These are phyloP conservation scores for Hermaeophaga mercurialis DNA, from an alignment of 2,888 invertebrate species.

Conservation along the genomic window DNA sequence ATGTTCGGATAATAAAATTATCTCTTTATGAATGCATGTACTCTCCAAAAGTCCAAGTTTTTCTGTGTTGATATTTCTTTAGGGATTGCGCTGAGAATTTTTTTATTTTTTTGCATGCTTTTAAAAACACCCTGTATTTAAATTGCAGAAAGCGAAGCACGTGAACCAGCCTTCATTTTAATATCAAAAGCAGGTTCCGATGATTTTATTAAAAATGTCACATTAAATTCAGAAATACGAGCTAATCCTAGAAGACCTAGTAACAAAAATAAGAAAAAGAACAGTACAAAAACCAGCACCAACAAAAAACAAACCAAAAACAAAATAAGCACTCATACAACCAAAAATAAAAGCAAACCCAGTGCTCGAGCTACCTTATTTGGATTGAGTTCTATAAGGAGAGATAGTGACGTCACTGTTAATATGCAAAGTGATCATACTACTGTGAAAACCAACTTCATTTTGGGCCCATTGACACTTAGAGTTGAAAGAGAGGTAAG, in stretches of 20 bases:
- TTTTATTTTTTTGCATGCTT: not conserved
- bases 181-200: conserved; percentile 50
- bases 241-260: conserved; percentile 30
- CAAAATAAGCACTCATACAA: conserved; percentile 50
- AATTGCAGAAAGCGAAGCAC: conserved; percentile 46
- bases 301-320: conserved; percentile 46
- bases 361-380: conserved; percentile 80
- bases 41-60: no score
- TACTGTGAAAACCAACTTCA: conserved; percentile 81
- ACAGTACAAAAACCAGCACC: conserved; percentile 36
- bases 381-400: conserved; percentile 77
- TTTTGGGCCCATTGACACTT: conserved; percentile 77
- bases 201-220: conserved; percentile 32
- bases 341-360: conserved; percentile 61
- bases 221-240: conserved; percentile 33
- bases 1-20: no score
- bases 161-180: conserved; percentile 53
- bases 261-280: conserved; percentile 48
- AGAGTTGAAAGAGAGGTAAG: conserved; percentile 77
- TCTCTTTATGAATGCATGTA: no score
- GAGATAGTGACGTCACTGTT: conserved; percentile 81
- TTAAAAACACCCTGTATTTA: no score
- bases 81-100: not conserved
- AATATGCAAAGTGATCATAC: conserved; percentile 80
- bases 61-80: no score